Percentiles rank a stretch among this genome's conserved stretches.
Conservation (phyloP, 2,888 invertebrate species). For the Serripes groenlandicus region DNA sequence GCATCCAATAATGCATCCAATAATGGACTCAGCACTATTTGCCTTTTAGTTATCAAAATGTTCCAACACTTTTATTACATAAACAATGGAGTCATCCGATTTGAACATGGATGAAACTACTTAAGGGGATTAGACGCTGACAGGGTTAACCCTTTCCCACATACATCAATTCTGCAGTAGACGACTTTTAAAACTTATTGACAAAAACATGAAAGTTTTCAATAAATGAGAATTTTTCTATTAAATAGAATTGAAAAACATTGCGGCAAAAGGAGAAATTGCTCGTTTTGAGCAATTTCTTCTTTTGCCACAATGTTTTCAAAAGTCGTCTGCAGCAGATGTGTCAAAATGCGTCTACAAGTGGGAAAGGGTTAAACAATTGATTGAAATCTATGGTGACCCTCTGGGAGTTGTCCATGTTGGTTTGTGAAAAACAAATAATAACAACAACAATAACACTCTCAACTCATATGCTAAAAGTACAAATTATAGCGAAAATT, state of each 20-base stretch:
- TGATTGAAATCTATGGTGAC: too few species aligned
- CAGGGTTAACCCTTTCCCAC: neutral
- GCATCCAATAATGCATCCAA: too few species aligned
- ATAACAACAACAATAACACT: too few species aligned
- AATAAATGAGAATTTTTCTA: neutral
- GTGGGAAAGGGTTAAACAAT: neutral
- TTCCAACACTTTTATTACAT: too few species aligned
- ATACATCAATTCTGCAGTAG: neutral
- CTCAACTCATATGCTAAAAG: too few species aligned
- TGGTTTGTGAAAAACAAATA: too few species aligned
- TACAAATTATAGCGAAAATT: too few species aligned
- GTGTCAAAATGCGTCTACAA: neutral
- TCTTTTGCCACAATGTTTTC: neutral
- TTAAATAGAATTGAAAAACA: neutral
- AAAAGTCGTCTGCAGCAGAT: neutral
- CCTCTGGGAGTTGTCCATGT: too few species aligned
- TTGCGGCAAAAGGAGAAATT: neutral
- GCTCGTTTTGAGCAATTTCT: neutral
- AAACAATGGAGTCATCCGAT: too few species aligned
- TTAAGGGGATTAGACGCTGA: neutral
- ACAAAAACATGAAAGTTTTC: neutral
- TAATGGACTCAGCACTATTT: too few species aligned
- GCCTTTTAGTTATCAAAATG: too few species aligned
- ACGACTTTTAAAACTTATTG: neutral
- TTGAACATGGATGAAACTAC: neutral